Percentiles rank a stretch among this genome's conserved stretches.
Evolutionary conservation across 2,113 vertebrate species (phyloP).

Genomic region (Scolopax mira): DNA sequence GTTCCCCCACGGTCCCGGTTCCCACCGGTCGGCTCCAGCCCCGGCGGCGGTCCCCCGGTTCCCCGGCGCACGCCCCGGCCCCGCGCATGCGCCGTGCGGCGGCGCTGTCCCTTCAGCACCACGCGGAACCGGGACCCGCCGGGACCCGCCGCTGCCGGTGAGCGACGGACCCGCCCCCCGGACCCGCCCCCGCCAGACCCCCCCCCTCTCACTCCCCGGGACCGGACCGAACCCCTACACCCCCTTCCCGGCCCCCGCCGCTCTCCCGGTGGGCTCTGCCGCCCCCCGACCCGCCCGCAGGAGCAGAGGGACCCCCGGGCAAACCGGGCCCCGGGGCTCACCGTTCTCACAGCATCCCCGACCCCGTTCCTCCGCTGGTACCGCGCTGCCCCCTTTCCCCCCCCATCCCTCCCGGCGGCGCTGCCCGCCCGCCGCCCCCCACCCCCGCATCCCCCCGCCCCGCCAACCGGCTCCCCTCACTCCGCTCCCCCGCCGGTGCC

Average conservation of each 20-base stretch:
- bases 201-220: neutral
- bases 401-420: too few species aligned
- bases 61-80: neutral
- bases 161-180: neutral
- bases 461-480: neutral
- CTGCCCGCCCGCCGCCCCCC: neutral
- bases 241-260: neutral
- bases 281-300: neutral
- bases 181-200: neutral
- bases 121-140: neutral
- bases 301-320: neutral
- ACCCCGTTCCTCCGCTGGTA: neutral
- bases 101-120: slow-evolving; percentile 70
- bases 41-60: neutral
- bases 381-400: neutral
- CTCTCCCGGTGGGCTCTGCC: neutral
- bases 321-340: neutral
- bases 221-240: neutral
- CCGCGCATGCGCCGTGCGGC: neutral
- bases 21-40: neutral
- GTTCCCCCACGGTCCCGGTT: neutral
- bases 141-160: neutral
- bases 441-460: neutral
- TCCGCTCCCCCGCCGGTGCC: neutral
- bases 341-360: neutral